Percentiles rank a stretch among this genome's conserved stretches.
phyloP scores from a whole-genome alignment of 2,797 vertebrate species.

The Pangasius macronema region DNA sequence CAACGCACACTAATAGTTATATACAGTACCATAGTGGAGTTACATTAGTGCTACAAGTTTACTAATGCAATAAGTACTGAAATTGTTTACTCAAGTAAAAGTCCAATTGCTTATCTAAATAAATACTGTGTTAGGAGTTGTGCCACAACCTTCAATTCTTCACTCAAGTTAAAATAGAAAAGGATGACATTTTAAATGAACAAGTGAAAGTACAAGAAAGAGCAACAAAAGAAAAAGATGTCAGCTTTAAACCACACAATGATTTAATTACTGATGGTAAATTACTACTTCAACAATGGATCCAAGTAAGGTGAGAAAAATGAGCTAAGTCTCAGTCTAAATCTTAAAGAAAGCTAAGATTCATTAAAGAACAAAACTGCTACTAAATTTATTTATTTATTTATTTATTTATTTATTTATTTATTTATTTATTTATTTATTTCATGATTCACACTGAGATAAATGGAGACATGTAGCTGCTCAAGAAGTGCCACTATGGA shows the following conservation, averaged over 20 bases:
- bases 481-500: not conserved
- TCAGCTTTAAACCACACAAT: no score
- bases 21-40: not conserved
- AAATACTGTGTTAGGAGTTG: not conserved
- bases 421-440: not conserved
- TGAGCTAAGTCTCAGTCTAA: not conserved
- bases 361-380: constrained; percentile 31
- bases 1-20: not conserved
- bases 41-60: not conserved
- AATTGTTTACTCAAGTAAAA: not conserved
- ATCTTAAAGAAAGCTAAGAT: not conserved
- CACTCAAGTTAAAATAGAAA: not conserved
- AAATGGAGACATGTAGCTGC: constrained; percentile 9
- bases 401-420: not conserved
- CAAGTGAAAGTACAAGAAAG: not conserved
- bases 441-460: constrained; percentile 28
- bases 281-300: not conserved
- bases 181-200: not conserved
- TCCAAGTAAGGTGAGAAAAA: not conserved
- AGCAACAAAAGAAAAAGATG: not conserved
- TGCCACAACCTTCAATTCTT: not conserved
- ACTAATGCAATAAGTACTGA: no score
- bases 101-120: not conserved
- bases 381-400: not conserved
- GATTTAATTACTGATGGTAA: not conserved